phyloP scores from a whole-genome alignment of 2,797 vertebrate genomes.

The Austrolebias charrua region DNA sequence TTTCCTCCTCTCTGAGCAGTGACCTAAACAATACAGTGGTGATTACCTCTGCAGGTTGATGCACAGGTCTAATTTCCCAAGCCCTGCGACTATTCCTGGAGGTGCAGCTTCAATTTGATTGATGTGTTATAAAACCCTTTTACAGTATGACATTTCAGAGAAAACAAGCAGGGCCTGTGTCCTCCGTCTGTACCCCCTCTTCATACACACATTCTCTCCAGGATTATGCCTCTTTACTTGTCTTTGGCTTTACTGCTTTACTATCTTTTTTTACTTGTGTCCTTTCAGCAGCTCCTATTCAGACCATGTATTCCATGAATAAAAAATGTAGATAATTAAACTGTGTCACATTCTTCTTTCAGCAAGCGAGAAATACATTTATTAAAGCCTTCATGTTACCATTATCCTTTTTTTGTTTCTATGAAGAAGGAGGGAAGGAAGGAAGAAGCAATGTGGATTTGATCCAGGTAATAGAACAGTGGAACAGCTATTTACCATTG shows the following conservation, averaged over 20 bases:
- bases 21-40: slow-evolving; percentile 64
- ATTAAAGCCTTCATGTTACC: background rate
- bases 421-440: too few relatives aligned
- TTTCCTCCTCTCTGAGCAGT: slow-evolving; percentile 41
- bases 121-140: slow-evolving; percentile 74
- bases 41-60: slow-evolving; percentile 74
- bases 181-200: slow-evolving; percentile 24
- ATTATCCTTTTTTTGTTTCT: too few relatives aligned
- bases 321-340: background rate
- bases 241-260: background rate
- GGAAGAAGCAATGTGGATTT: too few relatives aligned
- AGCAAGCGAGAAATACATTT: background rate
- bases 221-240: background rate
- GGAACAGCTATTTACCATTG: too few relatives aligned
- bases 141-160: slow-evolving; percentile 78
- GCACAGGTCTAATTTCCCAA: slow-evolving; percentile 67
- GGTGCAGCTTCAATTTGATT: slow-evolving; percentile 61
- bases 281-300: too few relatives aligned
- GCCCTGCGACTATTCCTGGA: slow-evolving; percentile 68
- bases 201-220: background rate
- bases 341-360: background rate
- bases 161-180: slow-evolving; percentile 71
- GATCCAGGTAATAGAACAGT: too few relatives aligned
- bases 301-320: background rate
- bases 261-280: too few relatives aligned